Evolutionary conservation across 2,888 invertebrate species (phyloP).

Genomic region (Mesorhabditis sp.): DNA sequence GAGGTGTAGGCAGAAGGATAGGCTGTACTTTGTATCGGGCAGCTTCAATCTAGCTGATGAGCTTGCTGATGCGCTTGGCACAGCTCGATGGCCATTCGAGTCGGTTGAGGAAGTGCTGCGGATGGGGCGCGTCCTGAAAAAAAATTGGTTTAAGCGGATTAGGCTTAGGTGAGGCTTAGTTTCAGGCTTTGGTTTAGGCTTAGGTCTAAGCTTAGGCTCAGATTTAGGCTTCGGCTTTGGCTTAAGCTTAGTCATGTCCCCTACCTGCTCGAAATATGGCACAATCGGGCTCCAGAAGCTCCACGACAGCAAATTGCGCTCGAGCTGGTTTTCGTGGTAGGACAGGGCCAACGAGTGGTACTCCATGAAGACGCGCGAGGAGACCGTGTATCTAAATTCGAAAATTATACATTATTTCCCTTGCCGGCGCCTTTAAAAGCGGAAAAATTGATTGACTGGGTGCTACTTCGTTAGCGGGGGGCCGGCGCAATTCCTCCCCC

Average conservation of each 20-base stretch:
- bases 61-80: conserved; percentile 24
- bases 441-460: no score
- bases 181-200: not conserved
- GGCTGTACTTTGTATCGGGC: no score
- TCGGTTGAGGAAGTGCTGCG: conserved; percentile 42
- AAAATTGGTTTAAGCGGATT: not conserved
- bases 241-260: no score
- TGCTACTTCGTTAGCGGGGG: no score
- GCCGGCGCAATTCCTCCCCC: not conserved
- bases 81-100: conserved; percentile 42
- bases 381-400: conserved; percentile 33
- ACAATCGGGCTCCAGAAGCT: conserved; percentile 40
- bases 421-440: no score
- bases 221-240: not conserved
- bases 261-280: conserved; percentile 35
- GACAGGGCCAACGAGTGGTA: conserved; percentile 45
- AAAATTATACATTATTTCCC: no score
- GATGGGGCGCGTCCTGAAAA: conserved; percentile 39
- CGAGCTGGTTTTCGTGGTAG: conserved; percentile 43
- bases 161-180: not conserved
- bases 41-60: no score
- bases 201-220: not conserved
- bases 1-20: no score
- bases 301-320: conserved; percentile 41
- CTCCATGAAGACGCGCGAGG: conserved; percentile 50